These are phyloP conservation scores for Avahi laniger DNA, from an alignment of 2,797 vertebrate species.

Conservation along the genomic window DNA sequence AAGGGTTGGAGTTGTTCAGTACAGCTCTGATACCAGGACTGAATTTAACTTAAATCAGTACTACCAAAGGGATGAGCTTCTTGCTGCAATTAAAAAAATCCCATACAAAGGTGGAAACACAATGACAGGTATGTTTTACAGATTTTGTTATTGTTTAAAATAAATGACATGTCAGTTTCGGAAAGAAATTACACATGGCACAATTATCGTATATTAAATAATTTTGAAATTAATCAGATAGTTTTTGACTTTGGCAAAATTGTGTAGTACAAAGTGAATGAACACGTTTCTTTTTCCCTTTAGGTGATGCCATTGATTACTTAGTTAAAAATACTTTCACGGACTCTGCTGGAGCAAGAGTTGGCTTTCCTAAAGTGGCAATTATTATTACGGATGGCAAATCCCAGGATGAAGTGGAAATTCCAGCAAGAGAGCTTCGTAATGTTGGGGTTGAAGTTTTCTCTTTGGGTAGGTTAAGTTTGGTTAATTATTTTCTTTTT, in stretches of 20 bases:
- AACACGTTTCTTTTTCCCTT: slow-evolving; percentile 48
- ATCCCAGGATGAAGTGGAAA: slow-evolving; percentile 92
- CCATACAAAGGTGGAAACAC: slow-evolving; percentile 93
- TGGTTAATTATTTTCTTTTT: slow-evolving; percentile 30
- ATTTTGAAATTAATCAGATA: neutral
- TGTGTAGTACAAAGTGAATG: neutral
- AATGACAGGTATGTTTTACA: slow-evolving; percentile 90
- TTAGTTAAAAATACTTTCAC: slow-evolving; percentile 90
- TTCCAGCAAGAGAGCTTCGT: slow-evolving; percentile 89
- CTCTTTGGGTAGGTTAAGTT: slow-evolving; percentile 89
- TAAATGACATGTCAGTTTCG: neutral
- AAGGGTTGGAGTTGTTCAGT: slow-evolving; percentile 94
- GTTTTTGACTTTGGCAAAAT: slow-evolving; percentile 8
- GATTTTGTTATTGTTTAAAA: neutral
- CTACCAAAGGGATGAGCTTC: slow-evolving; percentile 87
- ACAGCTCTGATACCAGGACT: slow-evolving; percentile 89
- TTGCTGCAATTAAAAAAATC: slow-evolving; percentile 91
- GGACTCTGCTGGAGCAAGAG: slow-evolving; percentile 90
- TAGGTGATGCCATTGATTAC: slow-evolving; percentile 93
- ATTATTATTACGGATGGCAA: slow-evolving; percentile 95
- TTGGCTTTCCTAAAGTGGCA: slow-evolving; percentile 93
- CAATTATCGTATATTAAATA: neutral
- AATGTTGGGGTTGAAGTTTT: slow-evolving; percentile 95
- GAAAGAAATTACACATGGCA: neutral
- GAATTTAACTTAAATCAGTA: slow-evolving; percentile 93